Percentiles rank a stretch among this genome's conserved stretches.
These are phyloP conservation scores for Tuta absoluta DNA, from an alignment of 2,888 invertebrate genomes.

Conservation along the genomic window DNA sequence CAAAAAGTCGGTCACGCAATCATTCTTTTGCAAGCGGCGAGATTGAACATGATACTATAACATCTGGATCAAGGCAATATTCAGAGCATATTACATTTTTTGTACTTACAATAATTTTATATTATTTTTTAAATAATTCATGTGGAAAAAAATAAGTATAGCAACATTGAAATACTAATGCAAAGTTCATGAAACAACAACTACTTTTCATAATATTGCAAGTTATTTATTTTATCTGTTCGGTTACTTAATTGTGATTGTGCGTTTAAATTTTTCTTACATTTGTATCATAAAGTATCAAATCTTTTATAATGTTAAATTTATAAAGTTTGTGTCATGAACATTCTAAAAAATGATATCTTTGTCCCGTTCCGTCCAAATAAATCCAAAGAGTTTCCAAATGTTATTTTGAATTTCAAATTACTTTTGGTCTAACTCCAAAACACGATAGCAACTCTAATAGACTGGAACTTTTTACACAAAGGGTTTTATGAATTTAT, in stretches of 20 bases:
- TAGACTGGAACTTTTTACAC: constrained; percentile 29
- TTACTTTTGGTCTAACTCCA: constrained; percentile 56
- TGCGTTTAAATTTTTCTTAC: too few relatives aligned
- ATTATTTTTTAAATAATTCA: neutral
- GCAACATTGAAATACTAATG: too few relatives aligned
- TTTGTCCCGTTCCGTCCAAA: neutral
- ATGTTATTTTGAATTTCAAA: constrained; percentile 76
- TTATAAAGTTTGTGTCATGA: neutral
- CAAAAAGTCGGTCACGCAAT: constrained; percentile 50
- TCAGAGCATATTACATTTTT: neutral
- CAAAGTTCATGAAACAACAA: neutral
- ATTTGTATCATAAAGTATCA: too few relatives aligned
- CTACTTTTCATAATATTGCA: neutral
- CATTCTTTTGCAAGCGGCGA: constrained; percentile 12
- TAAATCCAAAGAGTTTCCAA: constrained; percentile 47
- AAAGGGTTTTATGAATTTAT: constrained; percentile 56
- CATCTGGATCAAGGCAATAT: neutral
- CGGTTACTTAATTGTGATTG: too few relatives aligned
- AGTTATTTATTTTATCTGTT: neutral
- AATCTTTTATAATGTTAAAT: neutral
- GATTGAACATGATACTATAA: constrained; percentile 21
- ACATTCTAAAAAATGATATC: neutral
- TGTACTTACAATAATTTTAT: neutral
- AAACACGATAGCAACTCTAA: constrained; percentile 31
- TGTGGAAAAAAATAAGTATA: too few relatives aligned